Percentiles rank a stretch among this genome's conserved stretches.
Conservation (phyloP, 2,113 vertebrate genomes). For the Chinchilla lanigera region DNA sequence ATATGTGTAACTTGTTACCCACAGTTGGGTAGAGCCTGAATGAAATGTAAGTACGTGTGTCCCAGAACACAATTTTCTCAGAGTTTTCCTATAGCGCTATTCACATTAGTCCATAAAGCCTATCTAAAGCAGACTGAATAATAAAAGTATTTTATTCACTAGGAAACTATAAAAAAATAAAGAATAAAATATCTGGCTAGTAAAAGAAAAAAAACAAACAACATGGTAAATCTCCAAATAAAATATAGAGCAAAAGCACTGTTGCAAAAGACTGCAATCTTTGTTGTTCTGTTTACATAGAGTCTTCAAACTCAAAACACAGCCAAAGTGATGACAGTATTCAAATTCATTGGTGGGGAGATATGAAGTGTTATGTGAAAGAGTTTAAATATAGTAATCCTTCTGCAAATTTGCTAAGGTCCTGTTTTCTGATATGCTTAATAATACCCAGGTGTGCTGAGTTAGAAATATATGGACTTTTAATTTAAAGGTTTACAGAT, state of each 20-base stretch:
- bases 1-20: background rate
- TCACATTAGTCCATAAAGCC: background rate
- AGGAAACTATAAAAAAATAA: background rate
- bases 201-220: background rate
- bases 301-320: background rate
- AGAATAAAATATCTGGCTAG: background rate
- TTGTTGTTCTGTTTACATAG: background rate
- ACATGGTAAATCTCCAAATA: background rate
- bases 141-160: background rate
- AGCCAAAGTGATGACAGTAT: background rate
- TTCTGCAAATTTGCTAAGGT: background rate
- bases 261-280: background rate
- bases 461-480: background rate
- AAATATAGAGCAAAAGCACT: background rate
- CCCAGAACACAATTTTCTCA: background rate
- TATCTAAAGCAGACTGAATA: background rate
- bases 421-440: background rate
- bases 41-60: background rate
- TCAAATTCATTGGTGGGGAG: background rate
- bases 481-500: background rate
- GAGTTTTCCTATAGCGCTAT: background rate
- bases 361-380: background rate
- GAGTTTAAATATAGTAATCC: background rate
- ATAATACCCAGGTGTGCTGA: background rate
- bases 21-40: background rate